Evolutionary conservation across 2,113 vertebrate genomes (phyloP).

Genomic region (Notarius lentiginosus): DNA sequence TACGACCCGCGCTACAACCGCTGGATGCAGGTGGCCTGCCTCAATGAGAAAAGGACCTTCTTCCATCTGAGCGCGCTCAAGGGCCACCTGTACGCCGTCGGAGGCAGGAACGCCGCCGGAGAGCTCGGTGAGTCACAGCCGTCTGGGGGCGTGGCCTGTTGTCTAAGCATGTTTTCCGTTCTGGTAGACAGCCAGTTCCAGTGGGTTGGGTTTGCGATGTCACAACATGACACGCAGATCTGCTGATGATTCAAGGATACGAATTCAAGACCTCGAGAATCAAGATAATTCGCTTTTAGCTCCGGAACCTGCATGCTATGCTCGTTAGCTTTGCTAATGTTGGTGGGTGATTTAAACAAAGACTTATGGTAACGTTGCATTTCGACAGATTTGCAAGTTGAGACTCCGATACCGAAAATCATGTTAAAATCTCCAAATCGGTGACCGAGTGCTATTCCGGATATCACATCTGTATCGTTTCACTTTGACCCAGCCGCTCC

Average conservation of each 20-base stretch:
- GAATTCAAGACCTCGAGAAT: neutral
- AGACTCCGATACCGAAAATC: neutral
- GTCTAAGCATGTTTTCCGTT: neutral
- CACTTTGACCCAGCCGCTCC: neutral
- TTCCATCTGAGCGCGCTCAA: conserved; percentile 99
- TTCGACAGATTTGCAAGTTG: neutral
- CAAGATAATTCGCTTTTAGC: neutral
- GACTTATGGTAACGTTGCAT: neutral
- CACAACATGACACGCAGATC: neutral
- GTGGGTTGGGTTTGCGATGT: neutral
- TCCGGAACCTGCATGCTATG: neutral
- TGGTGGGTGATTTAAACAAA: neutral
- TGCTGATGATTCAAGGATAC: neutral
- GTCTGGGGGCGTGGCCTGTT: neutral
- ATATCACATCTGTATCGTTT: neutral
- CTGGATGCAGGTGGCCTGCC: conserved; percentile 97
- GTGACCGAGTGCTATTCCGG: neutral
- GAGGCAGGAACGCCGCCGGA: conserved; percentile 93
- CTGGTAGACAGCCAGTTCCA: neutral
- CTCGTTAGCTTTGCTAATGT: neutral
- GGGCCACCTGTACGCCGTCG: conserved; percentile 95
- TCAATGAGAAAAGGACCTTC: conserved; percentile 98
- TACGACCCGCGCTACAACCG: conserved; percentile 98
- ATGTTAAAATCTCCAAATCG: neutral
- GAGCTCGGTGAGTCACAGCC: conserved; percentile 82